Conservation (phyloP, 2,888 invertebrate species). For the Salticus scenicus region DNA sequence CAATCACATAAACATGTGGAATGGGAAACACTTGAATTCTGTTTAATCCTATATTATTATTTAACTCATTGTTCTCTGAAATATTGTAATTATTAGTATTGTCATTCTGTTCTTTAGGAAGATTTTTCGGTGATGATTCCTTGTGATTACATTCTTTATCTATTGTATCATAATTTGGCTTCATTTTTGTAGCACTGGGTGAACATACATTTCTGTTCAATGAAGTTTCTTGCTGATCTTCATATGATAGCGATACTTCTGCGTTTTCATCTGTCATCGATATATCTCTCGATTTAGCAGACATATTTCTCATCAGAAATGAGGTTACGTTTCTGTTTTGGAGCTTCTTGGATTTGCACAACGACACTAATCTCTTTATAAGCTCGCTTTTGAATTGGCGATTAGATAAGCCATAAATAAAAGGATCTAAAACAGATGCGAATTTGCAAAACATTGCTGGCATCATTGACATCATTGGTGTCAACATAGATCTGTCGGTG, state of each 20-base stretch:
- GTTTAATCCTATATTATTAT: conserved; percentile 24
- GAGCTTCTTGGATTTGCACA: conserved; percentile 20
- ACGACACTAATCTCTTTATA: conserved; percentile 5
- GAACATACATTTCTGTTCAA: neutral
- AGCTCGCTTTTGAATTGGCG: conserved; percentile 74
- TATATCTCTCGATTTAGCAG: conserved; percentile 16
- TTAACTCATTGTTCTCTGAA: neutral
- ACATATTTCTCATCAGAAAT: conserved; percentile 36
- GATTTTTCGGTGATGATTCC: neutral
- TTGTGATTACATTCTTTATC: neutral
- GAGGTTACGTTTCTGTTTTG: conserved; percentile 15
- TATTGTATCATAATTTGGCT: neutral
- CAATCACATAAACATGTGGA: conserved; percentile 75
- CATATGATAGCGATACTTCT: conserved; percentile 19
- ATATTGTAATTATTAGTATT: neutral
- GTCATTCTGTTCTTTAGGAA: neutral
- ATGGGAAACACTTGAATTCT: conserved; percentile 43
- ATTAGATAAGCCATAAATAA: conserved; percentile 77
- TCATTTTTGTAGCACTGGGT: neutral
- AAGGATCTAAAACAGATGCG: conserved; percentile 77
- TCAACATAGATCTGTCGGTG: conserved; percentile 81
- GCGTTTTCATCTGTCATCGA: conserved; percentile 24
- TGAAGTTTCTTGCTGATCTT: neutral
- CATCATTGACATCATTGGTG: conserved; percentile 79
- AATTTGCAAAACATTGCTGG: conserved; percentile 78